Evolutionary conservation across 2,888 invertebrate genomes (phyloP), one percentile per base, ranked within the genome.

Genomic region (Vesta saturnalis): DNA sequence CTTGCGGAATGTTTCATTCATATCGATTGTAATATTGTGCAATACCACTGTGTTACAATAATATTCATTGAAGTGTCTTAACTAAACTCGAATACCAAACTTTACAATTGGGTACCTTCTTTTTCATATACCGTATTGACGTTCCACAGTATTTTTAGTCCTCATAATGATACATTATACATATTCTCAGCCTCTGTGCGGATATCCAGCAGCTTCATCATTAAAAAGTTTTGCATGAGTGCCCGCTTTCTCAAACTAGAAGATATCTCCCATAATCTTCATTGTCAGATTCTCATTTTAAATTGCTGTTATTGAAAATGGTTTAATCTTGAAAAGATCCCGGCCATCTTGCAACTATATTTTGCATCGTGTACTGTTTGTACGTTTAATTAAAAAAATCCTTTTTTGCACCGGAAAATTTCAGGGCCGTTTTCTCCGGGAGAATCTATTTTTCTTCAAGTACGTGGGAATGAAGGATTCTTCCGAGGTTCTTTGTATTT

Each of bases 211-310:
- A 81, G 58, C 15, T 78, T 78, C 14, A 78, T 78, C 67, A 80
- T 72, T 18, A 80, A 68, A 77, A 78, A 21, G 67, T 67, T 30
- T 68, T 58, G 12, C 70, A 67, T 18, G 73, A 70, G 67, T 82
- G 81, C 5, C 79, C 79, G 67, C 74, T 74, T 70, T 82, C 81
- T 19, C 77, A 81, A 15, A 83, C 60, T n/a, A 83, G 56, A 21
- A 78, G 60, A 46, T 71, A 59, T 62, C 77, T 68, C 6, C 61
- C 70, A 70, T 55, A 69, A 57, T 62, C 60, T 15, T 75, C 70
- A 52, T 59, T 61, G 60, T 78, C 76, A 57, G 80, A 76, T 15
- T 59, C 46, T 16, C 71, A 72, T 46, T 72, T 73, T 22, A 77
- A 47, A 1, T 56, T 64, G 6, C 69, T 76, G 67, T 77, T 76